A percentile compares a stretch with the other conserved stretches of the same genome.
Evolutionary conservation across 2,888 invertebrate genomes (phyloP).

Genomic region (Nysson spinosus): DNA sequence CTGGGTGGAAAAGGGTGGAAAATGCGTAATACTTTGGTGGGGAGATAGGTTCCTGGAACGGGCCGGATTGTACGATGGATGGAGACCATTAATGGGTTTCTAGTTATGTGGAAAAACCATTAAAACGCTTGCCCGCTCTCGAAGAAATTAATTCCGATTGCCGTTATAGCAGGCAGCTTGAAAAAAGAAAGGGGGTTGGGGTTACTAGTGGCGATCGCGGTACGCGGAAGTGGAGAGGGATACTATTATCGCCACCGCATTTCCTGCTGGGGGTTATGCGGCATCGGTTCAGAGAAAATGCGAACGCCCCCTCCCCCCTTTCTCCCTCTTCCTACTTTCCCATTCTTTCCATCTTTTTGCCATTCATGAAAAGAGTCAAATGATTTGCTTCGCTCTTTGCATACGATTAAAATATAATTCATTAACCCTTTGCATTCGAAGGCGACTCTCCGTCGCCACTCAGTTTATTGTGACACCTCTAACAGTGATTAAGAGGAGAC

Average conservation of each 20-base stretch:
- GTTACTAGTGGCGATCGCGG: constrained; percentile 11
- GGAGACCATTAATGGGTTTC: constrained; percentile 67
- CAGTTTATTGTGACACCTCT: no score
- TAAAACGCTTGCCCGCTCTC: constrained; percentile 62
- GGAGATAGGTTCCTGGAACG: background rate
- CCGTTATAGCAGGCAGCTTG: constrained; percentile 52
- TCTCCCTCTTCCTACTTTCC: background rate
- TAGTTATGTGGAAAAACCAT: constrained; percentile 62
- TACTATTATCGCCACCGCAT: constrained; percentile 49
- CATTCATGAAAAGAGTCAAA: background rate
- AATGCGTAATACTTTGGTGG: constrained; percentile 24
- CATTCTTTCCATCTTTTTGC: background rate
- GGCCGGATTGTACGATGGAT: constrained; percentile 20
- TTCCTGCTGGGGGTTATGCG: constrained; percentile 21
- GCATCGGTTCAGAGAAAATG: constrained; percentile 5
- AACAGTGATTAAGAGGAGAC: no score
- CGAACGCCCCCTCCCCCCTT: background rate
- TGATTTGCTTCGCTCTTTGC: background rate
- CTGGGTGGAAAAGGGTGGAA: constrained; percentile 16
- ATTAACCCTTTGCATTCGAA: no score
- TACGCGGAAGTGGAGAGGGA: constrained; percentile 15
- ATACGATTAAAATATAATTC: no score
- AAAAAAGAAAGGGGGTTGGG: constrained; percentile 22
- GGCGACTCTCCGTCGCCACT: no score
- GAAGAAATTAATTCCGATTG: constrained; percentile 71